Evolutionary conservation across 2,113 vertebrate genomes (phyloP), one percentile per base, ranked within the genome.

Genomic region (Oncorhynchus gorbuscha): DNA sequence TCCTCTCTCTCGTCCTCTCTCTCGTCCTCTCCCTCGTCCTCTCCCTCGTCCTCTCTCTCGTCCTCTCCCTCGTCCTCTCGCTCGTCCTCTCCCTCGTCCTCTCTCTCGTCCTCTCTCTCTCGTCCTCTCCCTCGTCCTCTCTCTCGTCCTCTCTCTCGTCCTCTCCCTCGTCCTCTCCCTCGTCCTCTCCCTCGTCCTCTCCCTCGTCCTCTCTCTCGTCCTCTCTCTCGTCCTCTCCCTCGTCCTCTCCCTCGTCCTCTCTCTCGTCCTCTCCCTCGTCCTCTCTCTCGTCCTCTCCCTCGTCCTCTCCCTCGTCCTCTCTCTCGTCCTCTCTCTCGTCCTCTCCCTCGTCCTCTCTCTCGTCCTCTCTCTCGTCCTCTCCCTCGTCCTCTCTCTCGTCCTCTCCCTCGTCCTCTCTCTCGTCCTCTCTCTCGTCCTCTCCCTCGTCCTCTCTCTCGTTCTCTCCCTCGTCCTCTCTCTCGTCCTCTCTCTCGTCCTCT

Each of bases 31-130:
- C 84, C 73, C 49, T 8, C 24, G 24, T 24, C 74, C 81, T 73
- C 70, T 76, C 77, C 68, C 81, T 35, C 35, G 35, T 35, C 32
- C 32, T 35, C 73, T 49, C 84, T 74, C 49, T 8, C 77, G 75
- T 73, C 80, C 71, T 55, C 85, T 71, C 79, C 9, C 79, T 74
- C 88, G n/a, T n/a, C n/a, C n/a, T n/a, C n/a, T n/a, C n/a, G n/a
- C n/a, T n/a, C 32, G 32, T 35, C 32, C 32, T 35, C 73, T 49
- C 84, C 73, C 49, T 8, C 77, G 75, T 73, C 79, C 71, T 55
- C 85, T 71, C 79, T 39, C 79, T 74, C 88, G 35, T 35, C 32
- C n/a, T n/a, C 32, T 35, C 73, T 49, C 84, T 74, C 49, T 8
- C 24, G 24, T 24, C 74, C 81, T 73, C 70, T 76, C 77, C 68